These are phyloP conservation scores for Thamnaconus septentrionalis DNA, from an alignment of 2,113 vertebrate genomes.

Conservation along the genomic window DNA sequence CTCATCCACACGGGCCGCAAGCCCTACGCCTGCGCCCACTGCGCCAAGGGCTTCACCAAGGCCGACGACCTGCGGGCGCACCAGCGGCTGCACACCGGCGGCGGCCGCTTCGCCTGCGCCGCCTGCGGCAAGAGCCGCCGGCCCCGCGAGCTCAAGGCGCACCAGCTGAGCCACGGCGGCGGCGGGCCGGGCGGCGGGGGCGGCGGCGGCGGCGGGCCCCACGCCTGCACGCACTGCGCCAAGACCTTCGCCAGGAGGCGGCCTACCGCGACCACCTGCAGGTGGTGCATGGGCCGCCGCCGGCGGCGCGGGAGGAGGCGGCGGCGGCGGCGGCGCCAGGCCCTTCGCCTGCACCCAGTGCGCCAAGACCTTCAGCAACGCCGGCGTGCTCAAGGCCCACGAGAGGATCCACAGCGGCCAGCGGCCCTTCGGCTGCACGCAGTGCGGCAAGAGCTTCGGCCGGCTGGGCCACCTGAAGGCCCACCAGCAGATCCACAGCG, in stretches of 20 bases:
- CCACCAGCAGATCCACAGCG: conserved; percentile 82
- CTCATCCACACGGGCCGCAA: conserved; percentile 82
- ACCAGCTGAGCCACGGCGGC: conserved; percentile 77
- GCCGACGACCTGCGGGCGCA: conserved; percentile 78
- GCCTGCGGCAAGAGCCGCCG: conserved; percentile 76
- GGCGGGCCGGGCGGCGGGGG: conserved; percentile 60
- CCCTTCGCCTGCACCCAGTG: conserved; percentile 76
- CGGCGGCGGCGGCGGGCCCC: conserved; percentile 73
- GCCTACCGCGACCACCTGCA: conserved; percentile 80
- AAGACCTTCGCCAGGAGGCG: conserved; percentile 75
- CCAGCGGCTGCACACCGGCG: conserved; percentile 79
- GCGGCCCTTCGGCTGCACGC: conserved; percentile 78
- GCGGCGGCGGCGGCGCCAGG: conserved; percentile 69
- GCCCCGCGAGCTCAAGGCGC: conserved; percentile 76
- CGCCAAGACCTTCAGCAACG: conserved; percentile 80
- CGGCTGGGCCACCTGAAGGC: conserved; percentile 81
- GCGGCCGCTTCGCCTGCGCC: conserved; percentile 74
- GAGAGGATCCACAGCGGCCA: conserved; percentile 80
- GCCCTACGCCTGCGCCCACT: conserved; percentile 78
- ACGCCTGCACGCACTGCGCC: conserved; percentile 76
- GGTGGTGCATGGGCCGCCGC: conserved; percentile 14
- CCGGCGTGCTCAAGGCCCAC: conserved; percentile 77
- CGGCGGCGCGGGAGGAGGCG: too few species aligned
- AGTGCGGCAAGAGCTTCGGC: conserved; percentile 81
- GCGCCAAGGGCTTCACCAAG: conserved; percentile 80